Evolutionary conservation across 2,113 vertebrate species (phyloP), one percentile per base, ranked within the genome.

Genomic region (Lethenteron reissneri): DNA sequence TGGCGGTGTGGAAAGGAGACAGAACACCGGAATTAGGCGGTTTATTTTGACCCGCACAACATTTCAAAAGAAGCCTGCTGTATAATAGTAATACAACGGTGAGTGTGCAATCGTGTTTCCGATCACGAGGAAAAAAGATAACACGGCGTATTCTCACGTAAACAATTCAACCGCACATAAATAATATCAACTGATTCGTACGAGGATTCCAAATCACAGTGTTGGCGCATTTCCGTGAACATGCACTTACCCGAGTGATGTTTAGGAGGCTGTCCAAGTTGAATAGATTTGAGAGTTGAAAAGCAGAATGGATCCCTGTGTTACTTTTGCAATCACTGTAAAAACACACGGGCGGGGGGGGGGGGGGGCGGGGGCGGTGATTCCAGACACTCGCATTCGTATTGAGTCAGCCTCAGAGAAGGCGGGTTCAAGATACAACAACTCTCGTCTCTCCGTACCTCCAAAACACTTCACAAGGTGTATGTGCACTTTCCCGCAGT

Each of bases 211-310:
- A 14, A 58, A 64, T 13, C 9, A 56, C 59, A 71, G 11, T 6
- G 72, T 2, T 25, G 25, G 25, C 3, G 25, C 25, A 25, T 25
- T 25, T 25, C 3, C 25, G 25, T 25, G 25, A 25, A 3, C 8
- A 25, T 56, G 57, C 71, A 79, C 88, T 85, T 78, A 96, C 92
- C 83, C 80, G 57, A 56, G 80, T 81, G 14, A 83, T 78, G 79
- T 85, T 84, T 56, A 96, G 78, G 77, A 83, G 79, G 9, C 84
- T 77, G 15, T 84, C 83, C 74, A 95, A 75, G 75, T 92, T 87
- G 77, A 92, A 92, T 62, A 83, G 41, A 72, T 87, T 80, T 73
- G 95, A 86, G 72, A 97, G 77, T 14, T 83, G 86, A 74, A 97
- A 79, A 1, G 88, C 83, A 6, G 83, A 79, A 75, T 92, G 95